Evolutionary conservation across 2,113 vertebrate species (phyloP).

Genomic region (Casuarius casuarius): DNA sequence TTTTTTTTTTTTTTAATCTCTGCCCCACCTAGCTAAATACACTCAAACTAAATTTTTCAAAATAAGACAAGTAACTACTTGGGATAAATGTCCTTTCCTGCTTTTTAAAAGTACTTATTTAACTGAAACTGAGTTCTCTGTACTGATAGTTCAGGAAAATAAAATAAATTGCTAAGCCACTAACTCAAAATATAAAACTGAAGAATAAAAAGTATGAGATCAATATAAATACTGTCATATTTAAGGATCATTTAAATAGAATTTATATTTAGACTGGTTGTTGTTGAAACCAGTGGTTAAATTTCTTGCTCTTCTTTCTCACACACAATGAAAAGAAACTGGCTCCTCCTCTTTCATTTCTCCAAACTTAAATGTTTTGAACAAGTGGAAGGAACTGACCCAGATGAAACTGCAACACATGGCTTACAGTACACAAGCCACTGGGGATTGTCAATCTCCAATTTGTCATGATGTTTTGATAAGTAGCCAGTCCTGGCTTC

Average conservation of each 20-base stretch:
- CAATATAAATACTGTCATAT: too few species aligned
- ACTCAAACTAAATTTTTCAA: neutral
- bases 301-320: neutral
- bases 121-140: neutral
- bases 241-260: too few species aligned
- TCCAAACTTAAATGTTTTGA: neutral
- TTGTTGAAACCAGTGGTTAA: neutral
- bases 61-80: neutral
- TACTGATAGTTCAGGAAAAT: neutral
- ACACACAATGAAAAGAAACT: neutral
- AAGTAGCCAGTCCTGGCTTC: neutral
- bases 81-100: neutral
- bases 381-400: neutral
- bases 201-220: too few species aligned
- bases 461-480: fast-evolving
- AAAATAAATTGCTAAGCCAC: neutral
- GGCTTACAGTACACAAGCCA: neutral
- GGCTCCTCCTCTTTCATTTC: neutral
- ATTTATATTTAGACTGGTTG: too few species aligned
- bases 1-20: neutral
- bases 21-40: neutral
- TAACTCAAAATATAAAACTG: neutral
- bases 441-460: neutral
- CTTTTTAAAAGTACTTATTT: neutral
- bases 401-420: neutral